A percentile compares a stretch with the other conserved stretches of the same genome.
These are phyloP conservation scores for Caenorhabditis macrosperma DNA, from an alignment of 2,888 invertebrate species.

Conservation along the genomic window DNA sequence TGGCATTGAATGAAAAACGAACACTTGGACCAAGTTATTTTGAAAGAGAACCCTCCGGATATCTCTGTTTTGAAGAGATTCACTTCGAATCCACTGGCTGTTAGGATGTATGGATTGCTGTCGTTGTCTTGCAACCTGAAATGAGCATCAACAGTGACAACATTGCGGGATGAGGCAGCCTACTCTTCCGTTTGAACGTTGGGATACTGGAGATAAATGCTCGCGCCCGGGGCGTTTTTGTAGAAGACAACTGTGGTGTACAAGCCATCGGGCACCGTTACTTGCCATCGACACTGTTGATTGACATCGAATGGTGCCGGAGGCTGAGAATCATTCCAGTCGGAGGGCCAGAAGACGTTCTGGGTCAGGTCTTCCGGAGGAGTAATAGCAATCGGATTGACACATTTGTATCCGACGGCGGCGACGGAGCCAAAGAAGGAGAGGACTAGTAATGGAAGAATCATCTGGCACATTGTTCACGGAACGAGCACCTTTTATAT, in stretches of 20 bases:
- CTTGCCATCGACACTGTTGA: not conserved
- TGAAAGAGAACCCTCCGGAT: not conserved
- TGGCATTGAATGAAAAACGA: not conserved
- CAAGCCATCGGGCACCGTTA: not conserved
- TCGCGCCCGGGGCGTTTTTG: not conserved
- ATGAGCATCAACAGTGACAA: not conserved
- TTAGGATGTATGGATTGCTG: not conserved
- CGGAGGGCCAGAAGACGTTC: not conserved
- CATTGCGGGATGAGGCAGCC: no score
- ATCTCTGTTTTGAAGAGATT: not conserved
- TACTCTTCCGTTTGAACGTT: not conserved
- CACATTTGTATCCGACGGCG: not conserved
- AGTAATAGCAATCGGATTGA: not conserved
- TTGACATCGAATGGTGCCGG: not conserved
- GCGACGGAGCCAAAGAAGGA: not conserved
- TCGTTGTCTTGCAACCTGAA: not conserved
- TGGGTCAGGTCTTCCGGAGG: not conserved
- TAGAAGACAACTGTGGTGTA: not conserved
- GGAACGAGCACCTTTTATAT: not conserved
- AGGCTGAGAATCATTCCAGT: not conserved
- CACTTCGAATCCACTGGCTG: not conserved
- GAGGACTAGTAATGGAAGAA: not conserved
- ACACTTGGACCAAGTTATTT: slow-evolving; percentile 3
- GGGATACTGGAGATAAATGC: not conserved
- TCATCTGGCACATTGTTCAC: not conserved